phyloP scores from a whole-genome alignment of 2,888 invertebrate species.

The Polia nebulosa region DNA sequence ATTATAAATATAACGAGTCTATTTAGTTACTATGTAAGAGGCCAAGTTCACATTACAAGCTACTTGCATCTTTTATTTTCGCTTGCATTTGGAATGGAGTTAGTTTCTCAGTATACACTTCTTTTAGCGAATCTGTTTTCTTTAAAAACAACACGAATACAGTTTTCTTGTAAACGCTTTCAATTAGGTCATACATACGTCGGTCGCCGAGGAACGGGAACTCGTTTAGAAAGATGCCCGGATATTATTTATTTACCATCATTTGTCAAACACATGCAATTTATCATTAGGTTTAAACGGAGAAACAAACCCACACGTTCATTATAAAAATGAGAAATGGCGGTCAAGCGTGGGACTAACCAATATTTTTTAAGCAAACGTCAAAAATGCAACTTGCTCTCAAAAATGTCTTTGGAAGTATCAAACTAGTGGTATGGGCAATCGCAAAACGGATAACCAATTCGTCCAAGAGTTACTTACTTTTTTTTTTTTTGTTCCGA shows the following conservation, averaged over 20 bases:
- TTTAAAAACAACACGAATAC: slow-evolving; percentile 35
- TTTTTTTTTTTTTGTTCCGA: neutral
- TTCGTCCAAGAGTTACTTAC: neutral
- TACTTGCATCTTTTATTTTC: slow-evolving; percentile 10
- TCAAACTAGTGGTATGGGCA: neutral
- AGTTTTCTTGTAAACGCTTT: slow-evolving; percentile 29
- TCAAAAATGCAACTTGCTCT: neutral
- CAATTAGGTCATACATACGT: slow-evolving; percentile 54
- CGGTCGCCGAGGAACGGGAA: slow-evolving; percentile 29
- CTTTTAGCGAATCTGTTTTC: slow-evolving; percentile 34
- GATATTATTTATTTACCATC: slow-evolving; percentile 55
- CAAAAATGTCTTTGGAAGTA: neutral
- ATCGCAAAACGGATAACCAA: neutral
- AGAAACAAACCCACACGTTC: slow-evolving; percentile 49
- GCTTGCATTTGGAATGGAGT: slow-evolving; percentile 7
- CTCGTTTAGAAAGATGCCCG: slow-evolving; percentile 33
- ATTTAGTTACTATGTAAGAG: neutral
- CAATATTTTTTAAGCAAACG: slow-evolving; percentile 12
- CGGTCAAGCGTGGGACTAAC: slow-evolving; percentile 14
- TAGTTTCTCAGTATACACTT: slow-evolving; percentile 26
- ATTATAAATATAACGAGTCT: neutral
- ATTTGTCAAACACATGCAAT: slow-evolving; percentile 55
- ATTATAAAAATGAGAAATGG: slow-evolving; percentile 34
- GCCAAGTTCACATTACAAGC: too few relatives aligned
- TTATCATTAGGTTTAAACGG: slow-evolving; percentile 46